phyloP scores from a whole-genome alignment of 2,888 invertebrate genomes.

The Scaptomyza cyrtandrae region DNA sequence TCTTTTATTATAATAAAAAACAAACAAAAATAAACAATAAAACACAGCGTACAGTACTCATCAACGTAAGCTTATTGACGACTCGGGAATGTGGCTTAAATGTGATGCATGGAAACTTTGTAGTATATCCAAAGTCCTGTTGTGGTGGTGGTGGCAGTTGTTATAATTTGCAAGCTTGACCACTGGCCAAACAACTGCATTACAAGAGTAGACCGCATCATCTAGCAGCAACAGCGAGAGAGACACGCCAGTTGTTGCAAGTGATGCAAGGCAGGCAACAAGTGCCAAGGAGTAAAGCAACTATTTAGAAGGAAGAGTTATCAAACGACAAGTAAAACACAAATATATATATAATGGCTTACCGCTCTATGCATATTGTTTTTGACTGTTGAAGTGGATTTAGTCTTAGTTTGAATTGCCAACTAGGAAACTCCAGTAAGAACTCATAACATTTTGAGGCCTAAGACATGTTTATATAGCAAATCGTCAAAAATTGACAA shows the following conservation, averaged over 20 bases:
- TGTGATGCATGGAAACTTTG: neutral
- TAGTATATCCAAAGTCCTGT: neutral
- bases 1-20: conserved; percentile 52
- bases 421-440: conserved; percentile 69
- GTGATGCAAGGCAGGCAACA: conserved; percentile 36
- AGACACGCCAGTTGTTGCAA: conserved; percentile 18
- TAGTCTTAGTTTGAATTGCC: conserved; percentile 76
- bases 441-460: conserved; percentile 63
- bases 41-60: conserved; percentile 20
- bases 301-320: conserved; percentile 15
- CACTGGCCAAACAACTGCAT: conserved; percentile 6
- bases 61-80: conserved; percentile 11
- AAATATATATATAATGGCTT: conserved; percentile 10
- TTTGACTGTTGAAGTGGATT: conserved; percentile 54
- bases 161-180: neutral
- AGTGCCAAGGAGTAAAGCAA: conserved; percentile 62
- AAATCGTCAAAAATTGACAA: conserved; percentile 34
- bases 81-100: neutral
- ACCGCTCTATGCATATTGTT: conserved; percentile 63
- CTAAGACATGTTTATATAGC: conserved; percentile 61
- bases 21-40: conserved; percentile 60
- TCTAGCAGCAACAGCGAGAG: neutral
- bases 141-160: neutral
- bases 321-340: neutral
- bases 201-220: neutral